Base-by-base conservation (phyloP, 2,888 invertebrate species). In the Lasioglossum oenotherae region DNA sequence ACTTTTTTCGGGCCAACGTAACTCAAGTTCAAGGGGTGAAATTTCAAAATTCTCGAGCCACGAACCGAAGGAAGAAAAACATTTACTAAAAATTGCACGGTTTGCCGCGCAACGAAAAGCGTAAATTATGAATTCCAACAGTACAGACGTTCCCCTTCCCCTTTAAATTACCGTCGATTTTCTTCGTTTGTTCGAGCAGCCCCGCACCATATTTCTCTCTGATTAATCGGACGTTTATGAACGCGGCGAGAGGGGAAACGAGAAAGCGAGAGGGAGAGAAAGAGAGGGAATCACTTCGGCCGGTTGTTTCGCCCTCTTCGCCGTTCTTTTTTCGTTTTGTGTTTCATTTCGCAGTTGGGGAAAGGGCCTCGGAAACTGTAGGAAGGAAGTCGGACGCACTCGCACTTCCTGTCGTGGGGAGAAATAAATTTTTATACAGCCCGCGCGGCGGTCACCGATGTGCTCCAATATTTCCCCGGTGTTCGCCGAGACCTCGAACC, bases 161-260 rank as follows among this genome's bases (percentile, higher is more conserved):
- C 60, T 4, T 12, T 16, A 31, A 31, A 23, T 23, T 69, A 19
- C 38, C 6, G 67, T 38, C 38, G 35, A 69, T 69, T 69, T 69
- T 69, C 38, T 69, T 41, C 67, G 35, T 74, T 80, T 60, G 60
- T 60, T 60, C 60, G 31, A 16, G 67, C 74, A 14, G 27, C 14
- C 14, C 6, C 23, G 19, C 35, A 4, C n/a, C n/a, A 35, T 81
- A 73, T 64, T 73, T 81, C 27, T n/a, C 16, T 35, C 38, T 27
- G 75, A 71, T 75, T 69, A 74, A 74, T 53, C 67, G 41, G 12
- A 53, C 69, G 53, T 80, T 71, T 44, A 53, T 53, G 49, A 38
- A 69, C 57, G 57, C 31, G 35, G 67, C 31, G 67, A 19, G 23
- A 69, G 38, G 53, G 8, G 38, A 23, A 38, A 19, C 31, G 64